phyloP scores from a whole-genome alignment of 2,113 vertebrate species.

The Chloebia gouldiae region DNA sequence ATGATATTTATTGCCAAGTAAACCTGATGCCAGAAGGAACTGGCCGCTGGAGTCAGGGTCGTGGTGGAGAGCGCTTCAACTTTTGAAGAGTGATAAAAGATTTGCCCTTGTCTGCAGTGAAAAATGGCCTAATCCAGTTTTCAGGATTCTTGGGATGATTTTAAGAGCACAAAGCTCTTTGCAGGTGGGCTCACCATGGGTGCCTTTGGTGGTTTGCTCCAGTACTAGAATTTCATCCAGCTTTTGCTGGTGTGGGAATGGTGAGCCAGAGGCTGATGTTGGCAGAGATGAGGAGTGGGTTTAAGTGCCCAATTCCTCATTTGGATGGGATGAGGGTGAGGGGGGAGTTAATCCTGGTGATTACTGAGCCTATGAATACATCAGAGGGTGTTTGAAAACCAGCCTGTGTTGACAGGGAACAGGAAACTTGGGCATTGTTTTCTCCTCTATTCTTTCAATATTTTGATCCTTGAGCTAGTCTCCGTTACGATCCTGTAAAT shows the following conservation, averaged over 20 bases:
- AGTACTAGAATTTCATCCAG: rapidly evolving
- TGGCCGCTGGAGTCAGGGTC: rapidly evolving
- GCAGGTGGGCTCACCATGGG: rapidly evolving
- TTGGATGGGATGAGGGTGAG: background rate
- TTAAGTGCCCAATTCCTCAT: background rate
- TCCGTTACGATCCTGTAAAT: slow-evolving; percentile 48
- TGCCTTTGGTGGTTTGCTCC: rapidly evolving
- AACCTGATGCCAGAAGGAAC: background rate
- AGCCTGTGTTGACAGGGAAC: background rate
- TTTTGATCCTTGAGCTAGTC: slow-evolving; percentile 59
- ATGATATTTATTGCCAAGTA: background rate
- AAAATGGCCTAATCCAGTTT: background rate
- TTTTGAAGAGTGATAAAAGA: background rate
- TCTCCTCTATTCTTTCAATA: slow-evolving; percentile 35
- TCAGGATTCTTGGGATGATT: background rate
- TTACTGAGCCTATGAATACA: background rate
- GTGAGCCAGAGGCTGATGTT: rapidly evolving
- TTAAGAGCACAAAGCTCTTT: background rate
- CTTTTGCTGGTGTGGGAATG: rapidly evolving
- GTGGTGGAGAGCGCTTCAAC: rapidly evolving
- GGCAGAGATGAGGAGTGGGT: background rate
- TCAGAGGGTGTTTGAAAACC: background rate
- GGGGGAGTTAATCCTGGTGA: background rate
- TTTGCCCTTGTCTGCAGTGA: background rate
- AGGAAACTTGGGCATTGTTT: background rate